Conservation (phyloP, 1,140 invertebrate genomes). For the Theocolax elegans region DNA sequence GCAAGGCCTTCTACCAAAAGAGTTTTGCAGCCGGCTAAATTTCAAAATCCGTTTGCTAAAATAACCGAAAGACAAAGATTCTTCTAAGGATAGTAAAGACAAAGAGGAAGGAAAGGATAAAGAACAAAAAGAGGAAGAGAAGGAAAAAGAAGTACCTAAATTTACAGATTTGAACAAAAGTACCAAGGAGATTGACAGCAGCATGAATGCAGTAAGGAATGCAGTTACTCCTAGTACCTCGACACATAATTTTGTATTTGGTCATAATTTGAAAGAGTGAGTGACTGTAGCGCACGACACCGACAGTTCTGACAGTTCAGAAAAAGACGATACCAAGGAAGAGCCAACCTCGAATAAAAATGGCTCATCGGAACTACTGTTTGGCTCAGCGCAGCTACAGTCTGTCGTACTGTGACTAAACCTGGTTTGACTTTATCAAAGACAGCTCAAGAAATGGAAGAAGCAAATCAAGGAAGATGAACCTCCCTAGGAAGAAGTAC, state of each 20-base stretch:
- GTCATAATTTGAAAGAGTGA: slow-evolving; percentile 89
- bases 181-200: slow-evolving; percentile 56
- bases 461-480: no score
- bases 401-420: slow-evolving; percentile 52
- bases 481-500: no score
- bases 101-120: no score
- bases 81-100: no score
- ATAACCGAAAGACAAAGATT: slow-evolving; percentile 25
- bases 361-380: slow-evolving; percentile 65
- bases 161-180: slow-evolving; percentile 57
- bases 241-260: slow-evolving; percentile 83
- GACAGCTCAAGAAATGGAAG: slow-evolving; percentile 88
- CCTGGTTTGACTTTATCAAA: slow-evolving; percentile 73
- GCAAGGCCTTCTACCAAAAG: slow-evolving; percentile 43
- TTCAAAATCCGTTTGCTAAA: slow-evolving; percentile 60
- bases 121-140: slow-evolving; percentile 14
- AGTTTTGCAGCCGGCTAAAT: slow-evolving; percentile 56
- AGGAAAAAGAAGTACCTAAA: slow-evolving; percentile 54
- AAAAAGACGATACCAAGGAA: slow-evolving; percentile 67
- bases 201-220: slow-evolving; percentile 47
- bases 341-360: slow-evolving; percentile 61
- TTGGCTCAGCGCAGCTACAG: slow-evolving; percentile 61
- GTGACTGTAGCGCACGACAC: slow-evolving; percentile 72
- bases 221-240: slow-evolving; percentile 56
- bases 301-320: slow-evolving; percentile 57